These are phyloP conservation scores for Hydrophis major DNA, from an alignment of 2,797 vertebrate species.

Conservation along the genomic window DNA sequence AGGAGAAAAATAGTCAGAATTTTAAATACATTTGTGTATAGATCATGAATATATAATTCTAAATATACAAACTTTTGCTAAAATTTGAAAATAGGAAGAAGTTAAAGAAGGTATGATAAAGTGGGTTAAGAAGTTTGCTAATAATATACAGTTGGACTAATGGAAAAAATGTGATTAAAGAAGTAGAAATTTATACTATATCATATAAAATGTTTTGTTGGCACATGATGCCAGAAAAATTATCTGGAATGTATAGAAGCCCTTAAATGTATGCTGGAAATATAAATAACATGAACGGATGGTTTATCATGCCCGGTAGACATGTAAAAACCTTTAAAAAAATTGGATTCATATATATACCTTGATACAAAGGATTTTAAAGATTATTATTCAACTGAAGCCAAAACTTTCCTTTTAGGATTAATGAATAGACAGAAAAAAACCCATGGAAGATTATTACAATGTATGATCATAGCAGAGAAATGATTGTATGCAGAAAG, in stretches of 20 bases:
- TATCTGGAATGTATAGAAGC: background rate
- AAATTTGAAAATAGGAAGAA: background rate
- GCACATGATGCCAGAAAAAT: background rate
- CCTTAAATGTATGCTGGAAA: background rate
- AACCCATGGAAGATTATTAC: background rate
- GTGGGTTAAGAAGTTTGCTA: background rate
- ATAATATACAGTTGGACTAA: background rate
- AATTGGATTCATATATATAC: background rate
- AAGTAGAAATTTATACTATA: background rate
- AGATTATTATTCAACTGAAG: background rate
- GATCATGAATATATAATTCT: background rate
- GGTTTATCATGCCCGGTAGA: background rate
- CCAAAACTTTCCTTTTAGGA: background rate
- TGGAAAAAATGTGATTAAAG: background rate
- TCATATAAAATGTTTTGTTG: background rate
- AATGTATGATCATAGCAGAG: background rate
- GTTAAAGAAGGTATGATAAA: too few species aligned
- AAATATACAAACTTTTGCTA: background rate
- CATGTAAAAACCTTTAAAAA: background rate
- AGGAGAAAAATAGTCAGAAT: background rate
- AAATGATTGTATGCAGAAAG: background rate
- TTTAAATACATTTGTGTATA: background rate
- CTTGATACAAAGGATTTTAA: background rate
- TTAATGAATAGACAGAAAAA: background rate
- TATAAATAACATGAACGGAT: background rate